phyloP scores from a whole-genome alignment of 1,140 invertebrate species.

The Trypoxylus dichotomus region DNA sequence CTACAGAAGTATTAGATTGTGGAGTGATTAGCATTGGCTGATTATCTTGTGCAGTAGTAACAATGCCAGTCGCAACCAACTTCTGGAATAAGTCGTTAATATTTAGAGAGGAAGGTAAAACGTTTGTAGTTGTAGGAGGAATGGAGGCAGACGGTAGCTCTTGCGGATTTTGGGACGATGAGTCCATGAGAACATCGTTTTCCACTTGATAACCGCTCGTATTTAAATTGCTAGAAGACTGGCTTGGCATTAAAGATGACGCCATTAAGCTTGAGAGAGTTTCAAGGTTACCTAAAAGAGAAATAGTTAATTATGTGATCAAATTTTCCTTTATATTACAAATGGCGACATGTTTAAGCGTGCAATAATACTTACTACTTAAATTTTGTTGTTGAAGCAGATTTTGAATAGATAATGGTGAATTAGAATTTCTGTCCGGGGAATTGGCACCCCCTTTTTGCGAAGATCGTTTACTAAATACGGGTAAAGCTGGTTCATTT shows the following conservation, averaged over 20 bases:
- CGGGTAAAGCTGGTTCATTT: conserved; percentile 41
- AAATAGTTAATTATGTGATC: not conserved
- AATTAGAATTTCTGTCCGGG: conserved; percentile 48
- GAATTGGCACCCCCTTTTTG: conserved; percentile 34
- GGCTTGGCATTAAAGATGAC: conserved; percentile 61
- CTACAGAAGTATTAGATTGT: conserved; percentile 27
- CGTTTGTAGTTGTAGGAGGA: conserved; percentile 44
- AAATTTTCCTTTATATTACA: not conserved
- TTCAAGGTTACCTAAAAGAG: conserved; percentile 55
- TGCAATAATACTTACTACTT: conserved; percentile 37
- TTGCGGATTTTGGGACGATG: conserved; percentile 43
- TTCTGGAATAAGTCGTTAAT: conserved; percentile 83
- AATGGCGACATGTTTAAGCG: not conserved
- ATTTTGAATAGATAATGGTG: conserved; percentile 44
- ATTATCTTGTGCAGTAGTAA: conserved; percentile 55
- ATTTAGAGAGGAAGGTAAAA: conserved; percentile 57
- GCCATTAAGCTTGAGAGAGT: conserved; percentile 67
- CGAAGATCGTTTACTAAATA: conserved; percentile 31
- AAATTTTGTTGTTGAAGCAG: conserved; percentile 43
- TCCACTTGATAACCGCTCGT: conserved; percentile 58
- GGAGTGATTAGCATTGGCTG: conserved; percentile 21
- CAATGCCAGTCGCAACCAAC: conserved; percentile 81
- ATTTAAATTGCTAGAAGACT: conserved; percentile 48
- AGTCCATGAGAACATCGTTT: conserved; percentile 39
- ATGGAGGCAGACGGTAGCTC: conserved; percentile 46